Evolutionary conservation across 2,113 vertebrate genomes (phyloP).

Genomic region (Ariopsis seemanni): DNA sequence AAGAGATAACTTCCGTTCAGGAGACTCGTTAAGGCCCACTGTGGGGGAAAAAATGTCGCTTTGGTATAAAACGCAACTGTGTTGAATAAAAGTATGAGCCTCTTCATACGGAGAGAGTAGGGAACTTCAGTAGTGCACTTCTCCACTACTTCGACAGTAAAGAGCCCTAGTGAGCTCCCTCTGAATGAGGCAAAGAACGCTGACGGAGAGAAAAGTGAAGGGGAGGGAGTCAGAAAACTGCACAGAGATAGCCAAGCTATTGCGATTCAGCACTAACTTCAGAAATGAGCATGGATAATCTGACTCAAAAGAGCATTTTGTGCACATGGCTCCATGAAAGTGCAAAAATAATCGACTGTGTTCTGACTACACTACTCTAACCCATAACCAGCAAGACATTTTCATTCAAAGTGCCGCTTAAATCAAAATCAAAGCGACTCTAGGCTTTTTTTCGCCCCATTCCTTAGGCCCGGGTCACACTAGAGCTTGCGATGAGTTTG

Average conservation of each 20-base stretch:
- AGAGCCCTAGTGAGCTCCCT: background rate
- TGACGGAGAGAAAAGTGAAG: background rate
- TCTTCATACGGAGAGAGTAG: constrained; percentile 14
- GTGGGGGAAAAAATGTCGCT: background rate
- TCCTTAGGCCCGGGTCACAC: background rate
- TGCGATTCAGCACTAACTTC: background rate
- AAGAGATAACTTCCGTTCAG: background rate
- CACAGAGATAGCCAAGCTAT: background rate
- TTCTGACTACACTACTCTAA: too few relatives aligned
- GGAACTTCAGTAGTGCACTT: constrained; percentile 35
- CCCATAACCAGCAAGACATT: background rate
- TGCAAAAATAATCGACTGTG: background rate
- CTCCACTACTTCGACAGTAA: background rate
- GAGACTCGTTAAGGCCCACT: background rate
- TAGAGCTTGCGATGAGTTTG: too few relatives aligned
- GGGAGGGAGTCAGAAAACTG: background rate
- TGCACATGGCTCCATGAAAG: background rate
- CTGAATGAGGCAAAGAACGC: background rate
- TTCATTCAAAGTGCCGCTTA: background rate
- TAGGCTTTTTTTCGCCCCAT: background rate
- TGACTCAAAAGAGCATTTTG: background rate
- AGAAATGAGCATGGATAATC: background rate
- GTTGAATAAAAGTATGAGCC: constrained; percentile 34
- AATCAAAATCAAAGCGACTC: background rate
- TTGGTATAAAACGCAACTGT: constrained; percentile 3